These are phyloP conservation scores for Ambastaia sidthimunki DNA, from an alignment of 2,797 vertebrate species.

Conservation along the genomic window DNA sequence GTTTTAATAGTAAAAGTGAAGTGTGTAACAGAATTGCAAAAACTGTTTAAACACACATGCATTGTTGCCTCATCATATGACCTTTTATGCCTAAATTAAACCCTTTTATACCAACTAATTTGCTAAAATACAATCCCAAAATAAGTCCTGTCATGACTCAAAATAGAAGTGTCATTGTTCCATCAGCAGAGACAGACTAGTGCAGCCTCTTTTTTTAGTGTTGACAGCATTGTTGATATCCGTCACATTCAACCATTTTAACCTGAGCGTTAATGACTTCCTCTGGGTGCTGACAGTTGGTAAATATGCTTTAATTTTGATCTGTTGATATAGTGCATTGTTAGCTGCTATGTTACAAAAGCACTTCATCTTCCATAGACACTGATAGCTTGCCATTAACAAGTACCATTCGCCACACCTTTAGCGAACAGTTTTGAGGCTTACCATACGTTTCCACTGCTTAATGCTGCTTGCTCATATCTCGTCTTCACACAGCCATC, in stretches of 20 bases:
- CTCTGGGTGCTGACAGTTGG: conserved; percentile 34
- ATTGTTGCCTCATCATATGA: too few relatives aligned
- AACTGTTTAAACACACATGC: too few relatives aligned
- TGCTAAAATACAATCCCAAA: background rate
- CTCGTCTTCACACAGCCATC: too few relatives aligned
- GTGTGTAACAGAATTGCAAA: too few relatives aligned
- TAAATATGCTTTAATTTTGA: background rate
- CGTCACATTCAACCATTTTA: conserved; percentile 23
- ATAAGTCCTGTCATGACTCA: background rate
- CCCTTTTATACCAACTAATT: too few relatives aligned
- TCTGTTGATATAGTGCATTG: conserved; percentile 1
- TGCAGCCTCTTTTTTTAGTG: conserved; percentile 34
- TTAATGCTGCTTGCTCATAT: too few relatives aligned
- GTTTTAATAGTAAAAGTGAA: too few relatives aligned
- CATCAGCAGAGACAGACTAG: conserved; percentile 10
- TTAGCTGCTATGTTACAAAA: background rate
- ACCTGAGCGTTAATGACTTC: conserved; percentile 47
- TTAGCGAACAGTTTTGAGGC: too few relatives aligned
- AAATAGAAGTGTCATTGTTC: conserved; percentile 34
- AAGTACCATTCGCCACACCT: too few relatives aligned
- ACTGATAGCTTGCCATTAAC: too few relatives aligned
- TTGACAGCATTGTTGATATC: conserved; percentile 30
- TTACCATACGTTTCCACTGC: too few relatives aligned
- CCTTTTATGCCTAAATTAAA: too few relatives aligned
- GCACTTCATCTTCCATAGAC: background rate